These are phyloP conservation scores for Tachystola acroxantha DNA, from an alignment of 2,888 invertebrate genomes.

Conservation along the genomic window DNA sequence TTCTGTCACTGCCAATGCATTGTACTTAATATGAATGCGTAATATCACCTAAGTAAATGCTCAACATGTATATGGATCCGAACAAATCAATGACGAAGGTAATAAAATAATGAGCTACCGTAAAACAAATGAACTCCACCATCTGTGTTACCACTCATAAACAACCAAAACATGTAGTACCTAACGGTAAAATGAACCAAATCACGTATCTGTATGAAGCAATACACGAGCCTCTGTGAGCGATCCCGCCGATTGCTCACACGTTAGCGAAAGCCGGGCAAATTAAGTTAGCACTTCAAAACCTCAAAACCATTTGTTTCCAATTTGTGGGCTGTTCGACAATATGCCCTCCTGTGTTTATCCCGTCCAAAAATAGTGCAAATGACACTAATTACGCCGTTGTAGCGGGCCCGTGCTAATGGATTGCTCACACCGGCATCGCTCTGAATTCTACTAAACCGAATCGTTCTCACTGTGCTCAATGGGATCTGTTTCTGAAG, in stretches of 20 bases:
- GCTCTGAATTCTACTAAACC: conserved; percentile 48
- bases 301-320: conserved; percentile 63
- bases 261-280: conserved; percentile 74
- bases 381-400: conserved; percentile 72
- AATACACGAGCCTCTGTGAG: conserved; percentile 42
- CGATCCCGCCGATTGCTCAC: conserved; percentile 58
- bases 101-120: no score
- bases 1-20: no score
- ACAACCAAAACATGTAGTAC: conserved; percentile 17
- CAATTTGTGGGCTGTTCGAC: conserved; percentile 66
- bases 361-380: conserved; percentile 74
- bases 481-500: no score
- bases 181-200: conserved; percentile 44
- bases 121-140: no score
- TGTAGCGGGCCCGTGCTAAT: conserved; percentile 63
- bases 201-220: conserved; percentile 36
- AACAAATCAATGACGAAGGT: no score
- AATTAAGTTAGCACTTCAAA: conserved; percentile 71
- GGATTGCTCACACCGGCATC: conserved; percentile 56
- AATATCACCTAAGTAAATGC: no score
- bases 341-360: conserved; percentile 67
- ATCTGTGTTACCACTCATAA: not conserved
- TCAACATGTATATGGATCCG: no score
- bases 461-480: conserved; percentile 4
- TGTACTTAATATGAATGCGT: no score